These are phyloP conservation scores for Lagopus muta DNA, from an alignment of 2,113 vertebrate species.

Conservation along the genomic window DNA sequence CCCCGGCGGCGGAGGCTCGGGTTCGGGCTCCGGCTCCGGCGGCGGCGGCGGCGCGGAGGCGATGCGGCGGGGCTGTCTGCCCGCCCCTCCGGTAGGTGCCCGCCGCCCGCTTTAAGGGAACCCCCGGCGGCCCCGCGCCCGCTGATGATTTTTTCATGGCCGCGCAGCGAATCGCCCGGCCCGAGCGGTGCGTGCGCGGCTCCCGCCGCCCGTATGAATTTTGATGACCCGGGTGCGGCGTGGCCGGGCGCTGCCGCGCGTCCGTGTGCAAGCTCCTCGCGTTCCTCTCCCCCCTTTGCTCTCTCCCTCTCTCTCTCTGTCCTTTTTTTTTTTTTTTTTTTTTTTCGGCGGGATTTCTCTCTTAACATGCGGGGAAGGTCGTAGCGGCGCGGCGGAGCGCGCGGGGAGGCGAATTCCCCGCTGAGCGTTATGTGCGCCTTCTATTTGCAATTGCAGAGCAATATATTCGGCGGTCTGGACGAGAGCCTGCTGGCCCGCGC, in stretches of 20 bases:
- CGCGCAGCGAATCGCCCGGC: constrained; percentile 88
- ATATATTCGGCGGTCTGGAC: constrained; percentile 99
- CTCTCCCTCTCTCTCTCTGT: background rate
- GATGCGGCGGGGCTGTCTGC: constrained; percentile 95
- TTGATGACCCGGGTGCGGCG: constrained; percentile 94
- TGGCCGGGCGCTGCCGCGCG: background rate
- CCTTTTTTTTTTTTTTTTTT: background rate
- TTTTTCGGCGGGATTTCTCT: constrained; percentile 60
- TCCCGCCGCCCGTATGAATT: constrained; percentile 92
- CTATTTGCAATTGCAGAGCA: constrained; percentile 99
- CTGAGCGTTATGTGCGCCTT: constrained; percentile 98
- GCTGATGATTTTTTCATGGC: constrained; percentile 92
- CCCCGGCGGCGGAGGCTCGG: constrained; percentile 60
- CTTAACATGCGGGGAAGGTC: constrained; percentile 80
- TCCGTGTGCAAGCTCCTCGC: background rate
- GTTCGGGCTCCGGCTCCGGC: constrained; percentile 61
- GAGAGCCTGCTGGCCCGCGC: constrained; percentile 99
- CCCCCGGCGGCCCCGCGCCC: constrained; percentile 23
- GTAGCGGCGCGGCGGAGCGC: constrained; percentile 63
- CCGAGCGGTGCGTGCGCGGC: constrained; percentile 85
- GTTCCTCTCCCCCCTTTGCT: background rate
- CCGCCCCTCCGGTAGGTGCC: constrained; percentile 97
- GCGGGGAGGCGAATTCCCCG: constrained; percentile 73
- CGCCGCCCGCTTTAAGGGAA: constrained; percentile 91
- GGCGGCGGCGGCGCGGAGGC: constrained; percentile 87